Evolutionary conservation across 37 sponge, comb jelly and placozoan species (phyloP), one percentile per base, ranked within the genome.

Genomic region (Ephydatia muelleri): DNA sequence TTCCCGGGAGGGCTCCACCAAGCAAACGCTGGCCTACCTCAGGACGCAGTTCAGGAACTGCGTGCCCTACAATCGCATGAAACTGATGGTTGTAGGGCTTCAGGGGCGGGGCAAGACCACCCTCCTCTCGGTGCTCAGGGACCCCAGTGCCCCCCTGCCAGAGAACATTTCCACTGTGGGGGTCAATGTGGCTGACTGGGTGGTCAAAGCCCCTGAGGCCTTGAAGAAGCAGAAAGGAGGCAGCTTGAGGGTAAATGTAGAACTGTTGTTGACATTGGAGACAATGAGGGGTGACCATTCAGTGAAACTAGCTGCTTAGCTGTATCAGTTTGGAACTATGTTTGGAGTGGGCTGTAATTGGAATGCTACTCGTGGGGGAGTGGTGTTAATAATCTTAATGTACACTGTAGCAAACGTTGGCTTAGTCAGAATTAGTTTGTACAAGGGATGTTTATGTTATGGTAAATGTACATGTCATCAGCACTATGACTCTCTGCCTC

Each of bases 121-220:
- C 33, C 88, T 97, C 48, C 85, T 97, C 30, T 89, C 91, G 49
- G 86, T 93, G 48, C 74, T 97, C 32, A 84, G 95, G 6, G 89
- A 91, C 72, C 84, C 86, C 14, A 73, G 25, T 38, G 48, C 78
- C 48, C 48, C 90, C 3, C 81, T 93, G 14, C 97, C 91, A 1
- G 83, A 79, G 38, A 93, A 95, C 71, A 87, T 98, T n/a, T 96
- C 98, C 27, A 98, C 98, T 39, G 98, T 98, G 64, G 98, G 98
- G 34, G 95, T 98, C 73, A 80, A 80, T 19, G 90, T 98, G 35
- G 76, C 77, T 36, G 85, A 96, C n/a, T 94, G 95, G 92, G 74
- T 33, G 29, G 78, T 93, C 25, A 67, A 38, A 47, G 81, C 80
- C 75, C 85, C 70, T 0, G 6, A 65, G 21, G 48, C 32, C 38